phyloP scores from a whole-genome alignment of 2,113 vertebrate species.

The Condylura cristata region DNA sequence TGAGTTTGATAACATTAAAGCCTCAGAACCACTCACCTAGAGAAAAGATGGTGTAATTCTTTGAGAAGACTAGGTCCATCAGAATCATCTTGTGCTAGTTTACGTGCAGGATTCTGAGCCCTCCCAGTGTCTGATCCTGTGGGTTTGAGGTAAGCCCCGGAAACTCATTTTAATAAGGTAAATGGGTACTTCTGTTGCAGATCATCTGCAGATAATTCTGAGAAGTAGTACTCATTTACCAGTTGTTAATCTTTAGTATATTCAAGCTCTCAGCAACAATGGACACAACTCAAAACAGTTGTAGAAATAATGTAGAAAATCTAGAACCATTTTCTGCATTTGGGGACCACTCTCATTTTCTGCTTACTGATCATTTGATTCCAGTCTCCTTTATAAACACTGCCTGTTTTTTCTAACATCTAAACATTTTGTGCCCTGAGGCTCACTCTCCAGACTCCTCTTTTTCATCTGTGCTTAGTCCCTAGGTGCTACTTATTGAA shows the following conservation, averaged over 20 bases:
- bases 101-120: not conserved
- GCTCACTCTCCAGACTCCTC: not conserved
- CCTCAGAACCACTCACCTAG: not conserved
- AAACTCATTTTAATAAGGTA: not conserved
- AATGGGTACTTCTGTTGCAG: not conserved
- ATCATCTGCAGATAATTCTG: not conserved
- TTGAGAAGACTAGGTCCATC: not conserved
- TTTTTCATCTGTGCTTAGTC: not conserved
- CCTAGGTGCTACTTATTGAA: not conserved
- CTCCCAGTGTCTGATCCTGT: not conserved
- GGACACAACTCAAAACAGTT: no score
- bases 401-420: not conserved
- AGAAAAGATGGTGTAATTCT: not conserved
- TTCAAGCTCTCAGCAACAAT: not conserved
- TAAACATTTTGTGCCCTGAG: not conserved
- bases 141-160: not conserved
- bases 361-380: not conserved
- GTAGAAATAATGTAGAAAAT: no score
- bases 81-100: not conserved
- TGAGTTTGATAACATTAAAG: not conserved
- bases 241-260: not conserved
- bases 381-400: not conserved
- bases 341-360: not conserved
- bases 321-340: not conserved
- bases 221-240: not conserved